Evolutionary conservation across 2,888 invertebrate species (phyloP).

Genomic region (Acanthococcus lagerstroemiae): DNA sequence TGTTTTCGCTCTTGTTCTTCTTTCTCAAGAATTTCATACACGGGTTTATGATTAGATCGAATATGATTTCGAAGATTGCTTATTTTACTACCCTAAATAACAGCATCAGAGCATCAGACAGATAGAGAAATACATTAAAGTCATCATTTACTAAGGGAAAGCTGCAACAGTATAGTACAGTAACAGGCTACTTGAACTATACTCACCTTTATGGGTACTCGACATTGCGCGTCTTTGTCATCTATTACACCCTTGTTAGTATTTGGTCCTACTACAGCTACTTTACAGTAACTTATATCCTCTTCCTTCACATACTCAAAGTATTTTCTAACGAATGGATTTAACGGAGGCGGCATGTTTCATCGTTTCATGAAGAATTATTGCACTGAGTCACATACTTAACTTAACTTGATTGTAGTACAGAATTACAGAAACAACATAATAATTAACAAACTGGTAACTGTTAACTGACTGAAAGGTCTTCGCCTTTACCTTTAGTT

Average conservation of each 20-base stretch:
- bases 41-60: neutral
- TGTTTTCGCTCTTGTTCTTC: neutral
- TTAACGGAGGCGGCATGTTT: neutral
- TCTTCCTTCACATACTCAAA: neutral
- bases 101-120: neutral
- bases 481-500: too few relatives aligned
- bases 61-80: neutral
- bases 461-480: too few relatives aligned
- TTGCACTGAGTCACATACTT: too few relatives aligned
- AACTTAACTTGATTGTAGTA: too few relatives aligned
- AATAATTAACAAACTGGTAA: too few relatives aligned
- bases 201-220: neutral
- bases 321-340: neutral
- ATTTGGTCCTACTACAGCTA: neutral
- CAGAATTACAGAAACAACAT: too few relatives aligned
- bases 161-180: too few relatives aligned
- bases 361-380: too few relatives aligned
- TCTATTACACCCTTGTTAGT: neutral
- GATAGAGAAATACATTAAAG: neutral
- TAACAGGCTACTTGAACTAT: neutral
- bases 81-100: neutral
- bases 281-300: neutral
- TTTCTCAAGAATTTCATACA: neutral
- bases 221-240: neutral
- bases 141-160: neutral